phyloP scores from a whole-genome alignment of 2,113 vertebrate species.

The Sceloporus tristichus region DNA sequence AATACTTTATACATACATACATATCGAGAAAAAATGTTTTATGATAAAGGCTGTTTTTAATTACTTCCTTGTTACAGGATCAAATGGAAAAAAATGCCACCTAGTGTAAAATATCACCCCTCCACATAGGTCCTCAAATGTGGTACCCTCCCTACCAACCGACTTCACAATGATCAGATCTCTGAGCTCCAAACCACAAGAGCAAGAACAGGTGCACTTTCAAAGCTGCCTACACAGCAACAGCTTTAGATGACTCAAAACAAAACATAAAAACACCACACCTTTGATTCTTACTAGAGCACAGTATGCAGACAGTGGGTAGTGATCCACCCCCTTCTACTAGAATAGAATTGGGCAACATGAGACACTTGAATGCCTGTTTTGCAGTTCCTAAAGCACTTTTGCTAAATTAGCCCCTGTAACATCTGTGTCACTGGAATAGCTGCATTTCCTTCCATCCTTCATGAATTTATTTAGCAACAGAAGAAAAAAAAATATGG shows the following conservation, averaged over 20 bases:
- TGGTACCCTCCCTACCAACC: neutral
- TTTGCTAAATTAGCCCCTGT: neutral
- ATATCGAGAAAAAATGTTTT: neutral
- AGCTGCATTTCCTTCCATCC: too few species aligned
- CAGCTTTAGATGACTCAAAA: slow-evolving; percentile 9
- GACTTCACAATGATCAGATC: neutral
- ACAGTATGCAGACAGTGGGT: neutral
- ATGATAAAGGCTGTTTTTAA: neutral
- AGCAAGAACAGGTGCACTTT: slow-evolving; percentile 1
- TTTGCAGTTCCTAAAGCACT: neutral
- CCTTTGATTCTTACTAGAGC: neutral
- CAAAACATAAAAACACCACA: neutral
- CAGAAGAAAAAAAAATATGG: too few species aligned
- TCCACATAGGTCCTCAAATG: neutral
- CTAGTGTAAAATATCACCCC: neutral
- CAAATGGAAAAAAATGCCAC: neutral
- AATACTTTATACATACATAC: too few species aligned
- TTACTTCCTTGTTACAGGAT: neutral
- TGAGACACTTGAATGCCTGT: neutral
- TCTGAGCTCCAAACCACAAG: slow-evolving; percentile 13
- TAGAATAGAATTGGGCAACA: neutral
- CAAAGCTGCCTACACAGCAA: neutral
- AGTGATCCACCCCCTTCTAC: neutral
- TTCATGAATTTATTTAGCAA: neutral
- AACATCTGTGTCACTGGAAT: too few species aligned